Evolutionary conservation across 2,113 vertebrate species (phyloP), one percentile per base, ranked within the genome.

Genomic region (Erythrolamprus reginae): DNA sequence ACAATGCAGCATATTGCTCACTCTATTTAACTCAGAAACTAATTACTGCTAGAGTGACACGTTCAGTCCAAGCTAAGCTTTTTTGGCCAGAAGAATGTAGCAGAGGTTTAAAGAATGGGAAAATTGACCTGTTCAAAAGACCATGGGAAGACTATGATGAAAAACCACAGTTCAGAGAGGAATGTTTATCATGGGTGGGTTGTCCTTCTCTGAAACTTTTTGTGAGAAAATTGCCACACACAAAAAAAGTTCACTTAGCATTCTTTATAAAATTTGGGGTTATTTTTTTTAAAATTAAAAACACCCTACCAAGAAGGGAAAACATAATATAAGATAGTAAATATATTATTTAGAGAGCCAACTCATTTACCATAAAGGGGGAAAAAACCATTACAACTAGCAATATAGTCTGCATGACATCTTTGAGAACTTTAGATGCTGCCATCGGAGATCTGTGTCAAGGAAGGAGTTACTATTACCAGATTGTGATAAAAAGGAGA

Each of bases 61-160:
- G 9, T 23, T 53, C 23, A 56, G 53, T 45, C 9, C 3, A 61
- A 94, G 92, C 93, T 92, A 94, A 95, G 91, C 92, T 26, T 77
- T 83, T 92, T 90, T 90, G 93, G 92, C 90, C 92, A 94, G 53
- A 93, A 89, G 0, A 23, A 85, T 88, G 90, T 91, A 95, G 58
- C 91, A 93, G 90, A 90, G 93, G 90, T 92, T 26, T 91, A 92
- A 93, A 52, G 90, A 82, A 70, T 51, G 93, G 91, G 85, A 92
- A 93, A 42, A 93, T 33, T 90, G 94, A 87, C 94, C 23, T 93
- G 93, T 93, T 91, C 94, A 95, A 61, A 61, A 94, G 91, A 93
- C 94, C 94, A 94, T 93, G 94, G 93, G n/a, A 91, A 94, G 91
- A 51, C 89, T 92, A 93, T 92, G 94, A 96, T 94, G 93, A 48